Evolutionary conservation across 2,113 vertebrate genomes (phyloP), one percentile per base, ranked within the genome.

Genomic region (Anhinga anhinga): DNA sequence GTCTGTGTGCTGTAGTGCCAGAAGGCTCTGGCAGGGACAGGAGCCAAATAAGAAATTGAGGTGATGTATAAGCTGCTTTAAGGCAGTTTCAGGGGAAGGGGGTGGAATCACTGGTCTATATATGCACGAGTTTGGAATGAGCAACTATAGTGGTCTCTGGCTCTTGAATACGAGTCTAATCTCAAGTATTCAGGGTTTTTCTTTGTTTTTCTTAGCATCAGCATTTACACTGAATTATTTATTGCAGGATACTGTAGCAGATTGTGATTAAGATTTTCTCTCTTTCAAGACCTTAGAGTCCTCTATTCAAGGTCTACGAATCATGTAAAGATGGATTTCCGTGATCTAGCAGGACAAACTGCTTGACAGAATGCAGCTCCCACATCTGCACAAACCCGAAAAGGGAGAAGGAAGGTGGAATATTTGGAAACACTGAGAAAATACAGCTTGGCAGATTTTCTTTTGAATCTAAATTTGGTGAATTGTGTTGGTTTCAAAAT

Each of bases 271-370:
- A 73, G n/a, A 12, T 82, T 76, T 85, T 83, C 59, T 97, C 78
- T 82, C 86, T 69, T 90, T 89, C 42, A 97, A 99, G 99, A 99
- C 99, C 97, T 98, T 99, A 98, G 99, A 99, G 98, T 99, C 99
- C 69, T 99, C 99, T 52, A 99, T 99, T 98, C 99, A 99, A 98
- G 99, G 99, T 92, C 98, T 99, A 95, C 98, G 99, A 96, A 99
- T 99, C 98, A 99, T 99, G 99, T 99, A 98, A 99, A 98, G 97
- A 96, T 96, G 92, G 78, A 97, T 92, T 93, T 89, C 96, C 50
- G 7, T 61, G 65, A 95, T 96, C 98, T 98, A 98, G 98, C 97
- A 95, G 93, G 98, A 98, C 97, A 97, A 69, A 94, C 93, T 95
- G 94, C 76, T 70, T 49, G 76, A 88, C 95, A 74, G 91, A 96